phyloP scores from a whole-genome alignment of 2,797 vertebrate genomes.

The Oreochromis grahami region DNA sequence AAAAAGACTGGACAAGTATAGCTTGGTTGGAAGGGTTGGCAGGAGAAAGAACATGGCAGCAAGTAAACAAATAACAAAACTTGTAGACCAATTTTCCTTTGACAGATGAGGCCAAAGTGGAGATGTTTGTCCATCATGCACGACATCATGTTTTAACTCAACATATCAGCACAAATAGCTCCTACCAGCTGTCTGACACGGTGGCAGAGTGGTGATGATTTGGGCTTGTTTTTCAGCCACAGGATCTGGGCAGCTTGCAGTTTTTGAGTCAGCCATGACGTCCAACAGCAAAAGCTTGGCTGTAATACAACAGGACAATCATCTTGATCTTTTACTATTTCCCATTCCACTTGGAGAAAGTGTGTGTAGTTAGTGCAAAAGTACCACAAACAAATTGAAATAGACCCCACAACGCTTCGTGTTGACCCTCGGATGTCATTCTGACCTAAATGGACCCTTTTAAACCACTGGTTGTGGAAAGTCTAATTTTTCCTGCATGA shows the following conservation, averaged over 20 bases:
- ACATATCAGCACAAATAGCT: neutral
- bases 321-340: neutral
- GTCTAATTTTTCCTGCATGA: neutral
- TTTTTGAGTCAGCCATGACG: neutral
- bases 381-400: rapidly evolving
- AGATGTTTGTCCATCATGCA: too few relatives aligned
- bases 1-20: rapidly evolving
- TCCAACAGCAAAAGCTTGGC: neutral
- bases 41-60: neutral
- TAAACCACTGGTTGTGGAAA: neutral
- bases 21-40: neutral
- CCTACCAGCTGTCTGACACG: rapidly evolving
- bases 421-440: neutral
- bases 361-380: neutral
- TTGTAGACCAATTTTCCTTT: neutral
- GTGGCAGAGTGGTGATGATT: neutral
- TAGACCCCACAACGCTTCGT: neutral
- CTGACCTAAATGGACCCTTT: neutral
- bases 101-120: neutral
- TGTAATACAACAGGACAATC: rapidly evolving
- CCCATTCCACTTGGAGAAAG: rapidly evolving
- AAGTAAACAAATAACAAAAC: neutral
- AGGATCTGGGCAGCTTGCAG: neutral
- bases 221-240: neutral
- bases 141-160: neutral